Conservation (phyloP, 2,888 invertebrate species). For the Agrenia bidenticulata region DNA sequence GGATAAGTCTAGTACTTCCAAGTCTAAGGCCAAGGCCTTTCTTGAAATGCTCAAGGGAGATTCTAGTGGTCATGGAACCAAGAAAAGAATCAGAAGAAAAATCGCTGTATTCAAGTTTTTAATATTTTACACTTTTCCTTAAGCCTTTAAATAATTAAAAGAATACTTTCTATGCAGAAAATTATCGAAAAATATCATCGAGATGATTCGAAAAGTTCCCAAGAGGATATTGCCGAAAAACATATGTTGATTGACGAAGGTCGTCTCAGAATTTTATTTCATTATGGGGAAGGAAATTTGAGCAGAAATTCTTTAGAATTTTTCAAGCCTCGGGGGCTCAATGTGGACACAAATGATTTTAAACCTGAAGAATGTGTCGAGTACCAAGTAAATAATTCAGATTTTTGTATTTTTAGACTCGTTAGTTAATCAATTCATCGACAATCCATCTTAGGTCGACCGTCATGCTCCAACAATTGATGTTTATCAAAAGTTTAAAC, state of each 20-base stretch:
- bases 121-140: not conserved
- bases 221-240: constrained; percentile 48
- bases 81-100: constrained; percentile 37
- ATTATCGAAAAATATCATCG: constrained; percentile 49
- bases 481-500: constrained; percentile 40
- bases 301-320: constrained; percentile 47
- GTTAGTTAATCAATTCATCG: too few relatives aligned
- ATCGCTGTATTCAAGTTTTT: constrained; percentile 28
- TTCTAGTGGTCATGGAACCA: constrained; percentile 27
- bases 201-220: constrained; percentile 26
- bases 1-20: constrained; percentile 21
- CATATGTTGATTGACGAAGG: constrained; percentile 46
- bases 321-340: constrained; percentile 37
- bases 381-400: constrained; percentile 19
- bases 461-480: constrained; percentile 37
- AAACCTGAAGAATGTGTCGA: constrained; percentile 46
- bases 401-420: too few relatives aligned
- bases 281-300: constrained; percentile 45
- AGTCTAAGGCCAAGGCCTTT: constrained; percentile 33
- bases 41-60: constrained; percentile 42
- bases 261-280: constrained; percentile 40
- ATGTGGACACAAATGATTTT: constrained; percentile 39
- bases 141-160: constrained; percentile 10
- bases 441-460: constrained; percentile 24
- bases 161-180: constrained; percentile 21